Evolutionary conservation across 2,113 vertebrate species (phyloP).

Genomic region (Cynocephalus volans): DNA sequence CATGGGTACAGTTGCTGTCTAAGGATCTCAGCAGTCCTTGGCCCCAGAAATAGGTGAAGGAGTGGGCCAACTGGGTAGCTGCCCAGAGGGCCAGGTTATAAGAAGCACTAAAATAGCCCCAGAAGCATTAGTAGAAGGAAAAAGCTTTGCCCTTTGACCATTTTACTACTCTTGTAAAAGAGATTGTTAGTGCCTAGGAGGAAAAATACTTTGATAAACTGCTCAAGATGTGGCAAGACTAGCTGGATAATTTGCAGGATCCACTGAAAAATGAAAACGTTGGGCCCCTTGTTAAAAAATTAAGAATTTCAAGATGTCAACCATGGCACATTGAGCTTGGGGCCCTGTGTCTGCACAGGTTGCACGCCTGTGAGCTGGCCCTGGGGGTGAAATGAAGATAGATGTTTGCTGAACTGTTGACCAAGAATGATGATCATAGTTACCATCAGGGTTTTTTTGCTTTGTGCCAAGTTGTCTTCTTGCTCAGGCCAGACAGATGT

Average conservation of each 20-base stretch:
- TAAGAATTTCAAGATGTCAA: background rate
- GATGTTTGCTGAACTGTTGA: background rate
- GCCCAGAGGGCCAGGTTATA: constrained; percentile 41
- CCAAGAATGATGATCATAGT: accelerated
- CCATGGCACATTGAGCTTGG: background rate
- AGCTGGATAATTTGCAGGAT: background rate
- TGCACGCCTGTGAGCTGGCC: background rate
- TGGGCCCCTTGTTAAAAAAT: background rate
- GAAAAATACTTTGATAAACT: background rate
- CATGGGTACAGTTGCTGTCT: background rate
- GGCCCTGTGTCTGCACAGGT: accelerated
- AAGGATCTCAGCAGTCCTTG: constrained; percentile 51
- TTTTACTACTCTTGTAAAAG: background rate
- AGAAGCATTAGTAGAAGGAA: constrained; percentile 30
- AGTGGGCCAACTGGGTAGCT: constrained; percentile 63
- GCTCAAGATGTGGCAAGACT: background rate
- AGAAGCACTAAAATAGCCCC: background rate
- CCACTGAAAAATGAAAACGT: background rate
- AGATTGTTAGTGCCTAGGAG: background rate
- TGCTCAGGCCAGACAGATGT: background rate
- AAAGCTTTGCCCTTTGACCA: background rate
- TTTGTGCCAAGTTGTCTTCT: background rate
- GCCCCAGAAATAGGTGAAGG: constrained; percentile 55
- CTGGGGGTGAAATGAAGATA: background rate
- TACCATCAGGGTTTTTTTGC: too few species aligned